Conservation (phyloP, 1,140 invertebrate genomes). For the Coptotermes formosanus region DNA sequence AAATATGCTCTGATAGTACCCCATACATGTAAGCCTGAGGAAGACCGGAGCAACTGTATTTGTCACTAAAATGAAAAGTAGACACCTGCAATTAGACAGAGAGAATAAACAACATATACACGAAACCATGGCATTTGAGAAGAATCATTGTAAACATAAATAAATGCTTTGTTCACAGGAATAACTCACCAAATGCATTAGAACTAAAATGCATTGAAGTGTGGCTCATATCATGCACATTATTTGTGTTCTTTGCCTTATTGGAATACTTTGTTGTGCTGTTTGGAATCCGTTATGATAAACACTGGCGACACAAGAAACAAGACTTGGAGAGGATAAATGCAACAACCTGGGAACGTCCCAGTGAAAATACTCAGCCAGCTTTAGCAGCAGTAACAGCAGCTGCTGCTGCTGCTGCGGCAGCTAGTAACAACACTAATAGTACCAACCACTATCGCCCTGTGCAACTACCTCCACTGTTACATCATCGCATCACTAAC, state of each 20-base stretch:
- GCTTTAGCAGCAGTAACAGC: not conserved
- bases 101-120: too few relatives aligned
- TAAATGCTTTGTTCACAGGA: constrained; percentile 45
- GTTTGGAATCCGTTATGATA: constrained; percentile 60
- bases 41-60: too few relatives aligned
- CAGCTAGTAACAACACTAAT: not conserved
- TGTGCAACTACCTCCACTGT: constrained; percentile 15
- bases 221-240: constrained; percentile 69
- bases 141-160: too few relatives aligned
- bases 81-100: too few relatives aligned
- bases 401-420: not conserved
- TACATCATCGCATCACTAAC: constrained; percentile 6
- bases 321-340: constrained; percentile 44
- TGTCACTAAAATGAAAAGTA: too few relatives aligned
- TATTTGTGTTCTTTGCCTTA: constrained; percentile 70
- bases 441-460: not conserved
- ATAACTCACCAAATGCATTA: constrained; percentile 61
- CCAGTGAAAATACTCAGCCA: not conserved
- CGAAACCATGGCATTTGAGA: too few relatives aligned
- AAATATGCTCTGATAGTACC: too few relatives aligned
- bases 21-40: too few relatives aligned
- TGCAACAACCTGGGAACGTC: constrained; percentile 21
- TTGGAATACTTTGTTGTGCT: constrained; percentile 70
- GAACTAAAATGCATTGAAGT: constrained; percentile 69
- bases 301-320: constrained; percentile 57